These are phyloP conservation scores for Siniperca chuatsi DNA, from an alignment of 2,113 vertebrate species.

Conservation along the genomic window DNA sequence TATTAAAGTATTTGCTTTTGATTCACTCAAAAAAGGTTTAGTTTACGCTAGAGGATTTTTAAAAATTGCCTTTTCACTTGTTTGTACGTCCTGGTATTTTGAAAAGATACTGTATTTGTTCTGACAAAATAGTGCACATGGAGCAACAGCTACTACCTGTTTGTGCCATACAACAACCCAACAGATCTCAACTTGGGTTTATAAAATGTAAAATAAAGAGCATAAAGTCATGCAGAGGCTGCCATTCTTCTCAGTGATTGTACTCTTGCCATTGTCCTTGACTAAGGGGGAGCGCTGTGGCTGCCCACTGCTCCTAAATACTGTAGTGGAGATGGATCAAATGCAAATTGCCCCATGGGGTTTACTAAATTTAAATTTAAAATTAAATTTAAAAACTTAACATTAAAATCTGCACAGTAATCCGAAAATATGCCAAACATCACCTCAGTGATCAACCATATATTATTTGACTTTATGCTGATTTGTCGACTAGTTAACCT, in stretches of 20 bases:
- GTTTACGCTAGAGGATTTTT: too few relatives aligned
- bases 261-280: conserved; percentile 1
- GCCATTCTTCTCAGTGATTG: neutral
- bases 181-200: neutral
- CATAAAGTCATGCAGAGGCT: conserved; percentile 6
- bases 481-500: neutral
- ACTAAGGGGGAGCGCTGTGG: neutral
- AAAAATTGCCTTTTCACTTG: too few relatives aligned
- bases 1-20: too few relatives aligned
- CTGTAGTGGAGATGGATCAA: conserved; percentile 3
- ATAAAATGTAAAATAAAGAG: neutral
- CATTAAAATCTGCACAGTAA: conserved; percentile 1
- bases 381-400: neutral
- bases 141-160: neutral
- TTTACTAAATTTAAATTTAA: conserved; percentile 7
- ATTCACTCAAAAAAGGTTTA: too few relatives aligned
- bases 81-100: neutral
- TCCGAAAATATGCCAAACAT: neutral
- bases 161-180: neutral
- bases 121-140: neutral
- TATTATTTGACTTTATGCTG: conserved; percentile 1
- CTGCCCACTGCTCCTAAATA: conserved; percentile 7
- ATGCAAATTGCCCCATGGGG: neutral
- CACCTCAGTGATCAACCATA: neutral
- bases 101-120: neutral